Evolutionary conservation across 2,113 vertebrate species (phyloP), one percentile per base, ranked within the genome.

Genomic region (Nettapus auritus): DNA sequence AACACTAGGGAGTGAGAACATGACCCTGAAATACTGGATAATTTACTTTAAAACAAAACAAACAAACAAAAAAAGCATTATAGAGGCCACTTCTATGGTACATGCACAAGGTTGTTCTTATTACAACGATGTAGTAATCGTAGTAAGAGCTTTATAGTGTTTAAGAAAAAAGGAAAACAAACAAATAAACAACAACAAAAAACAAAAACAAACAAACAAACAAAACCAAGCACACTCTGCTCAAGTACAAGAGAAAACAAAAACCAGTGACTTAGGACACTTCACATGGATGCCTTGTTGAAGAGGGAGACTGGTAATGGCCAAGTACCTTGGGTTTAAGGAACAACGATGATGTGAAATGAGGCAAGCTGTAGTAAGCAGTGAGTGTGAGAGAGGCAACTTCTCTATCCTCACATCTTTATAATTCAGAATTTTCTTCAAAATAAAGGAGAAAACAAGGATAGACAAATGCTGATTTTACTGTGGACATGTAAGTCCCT

Each of bases 391-490:
- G n/a, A 22, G 81, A 84, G 82, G 82, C 63, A 92, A 15, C 67
- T 79, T 82, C 69, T 88, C 19, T 77, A 78, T 69, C 71, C 13
- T 21, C 31, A 90, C 46, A 38, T 28, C 38, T 91, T 91, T 89
- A 78, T 33, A 40, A 74, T 90, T 93, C 63, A 97, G 71, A 48
- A 76, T 92, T 86, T 90, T 48, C 52, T 89, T 94, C 76, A 76
- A 91, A 96, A 96, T 57, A 91, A 62, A 90, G 86, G 67, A 94
- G 67, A 89, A 94, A 80, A 8, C 69, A 91, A 80, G 63, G 62
- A 50, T 38, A 40, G 48, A 42, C n/a, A 84, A 81, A 75, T 48
- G 78, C 22, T 52, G 21, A 44, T 92, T 90, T 93, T 63, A 64
- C 36, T 26, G 9, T 22, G 80, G 68, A 74, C 11, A 48, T 33